These are phyloP conservation scores for Cosmia pyralina DNA, from an alignment of 2,888 invertebrate species.

Conservation along the genomic window DNA sequence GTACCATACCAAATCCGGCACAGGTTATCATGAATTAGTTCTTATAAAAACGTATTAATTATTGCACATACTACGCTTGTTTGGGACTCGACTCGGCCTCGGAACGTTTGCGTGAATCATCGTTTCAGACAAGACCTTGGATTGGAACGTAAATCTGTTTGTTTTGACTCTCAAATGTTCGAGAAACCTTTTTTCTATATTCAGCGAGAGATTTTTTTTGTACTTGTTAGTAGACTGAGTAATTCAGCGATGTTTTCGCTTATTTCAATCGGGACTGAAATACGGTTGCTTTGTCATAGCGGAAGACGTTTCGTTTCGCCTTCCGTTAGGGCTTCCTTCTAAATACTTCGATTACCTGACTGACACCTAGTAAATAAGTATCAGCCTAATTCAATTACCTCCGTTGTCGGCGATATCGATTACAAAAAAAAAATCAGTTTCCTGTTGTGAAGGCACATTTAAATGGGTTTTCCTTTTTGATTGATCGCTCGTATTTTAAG, in stretches of 20 bases:
- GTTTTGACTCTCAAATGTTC: conserved; percentile 46
- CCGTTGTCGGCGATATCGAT: not conserved
- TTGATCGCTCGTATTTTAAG: not conserved
- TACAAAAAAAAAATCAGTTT: conserved; percentile 1
- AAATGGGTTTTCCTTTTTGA: not conserved
- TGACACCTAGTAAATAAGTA: not conserved
- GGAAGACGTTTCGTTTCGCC: conserved; percentile 11
- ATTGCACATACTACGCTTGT: conserved; percentile 37
- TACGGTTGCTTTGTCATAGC: conserved; percentile 19
- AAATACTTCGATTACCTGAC: not conserved
- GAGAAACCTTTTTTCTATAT: conserved; percentile 41
- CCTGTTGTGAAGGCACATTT: too few relatives aligned
- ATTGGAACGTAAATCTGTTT: conserved; percentile 46
- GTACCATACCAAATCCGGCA: conserved; percentile 41
- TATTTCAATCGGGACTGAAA: conserved; percentile 18
- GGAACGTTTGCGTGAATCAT: conserved; percentile 53
- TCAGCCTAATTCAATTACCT: not conserved
- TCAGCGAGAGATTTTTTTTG: conserved; percentile 20
- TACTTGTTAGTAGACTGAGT: conserved; percentile 24
- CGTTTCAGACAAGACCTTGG: conserved; percentile 47
- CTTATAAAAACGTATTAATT: conserved; percentile 44
- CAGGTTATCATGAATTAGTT: conserved; percentile 33
- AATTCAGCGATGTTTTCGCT: conserved; percentile 30
- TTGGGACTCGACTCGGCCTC: conserved; percentile 45
- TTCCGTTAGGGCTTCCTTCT: conserved; percentile 16